These are phyloP conservation scores for Cheilosia impressa DNA, from an alignment of 2,888 invertebrate species.

Conservation along the genomic window DNA sequence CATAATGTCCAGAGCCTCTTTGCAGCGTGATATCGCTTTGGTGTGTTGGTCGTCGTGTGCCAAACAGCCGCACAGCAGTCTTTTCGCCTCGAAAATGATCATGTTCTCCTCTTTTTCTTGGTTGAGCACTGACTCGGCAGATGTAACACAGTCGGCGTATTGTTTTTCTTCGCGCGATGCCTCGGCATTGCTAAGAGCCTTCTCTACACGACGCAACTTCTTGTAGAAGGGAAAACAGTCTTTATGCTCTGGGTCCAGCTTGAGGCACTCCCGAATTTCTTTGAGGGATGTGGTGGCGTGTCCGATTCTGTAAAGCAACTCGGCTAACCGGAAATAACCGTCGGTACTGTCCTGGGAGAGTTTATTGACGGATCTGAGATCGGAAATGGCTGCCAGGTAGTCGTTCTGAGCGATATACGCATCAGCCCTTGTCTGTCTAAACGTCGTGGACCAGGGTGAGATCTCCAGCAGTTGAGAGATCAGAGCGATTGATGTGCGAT, in stretches of 20 bases:
- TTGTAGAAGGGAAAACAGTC: conserved; percentile 98
- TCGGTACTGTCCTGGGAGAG: conserved; percentile 95
- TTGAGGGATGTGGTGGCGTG: conserved; percentile 95
- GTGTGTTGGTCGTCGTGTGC: conserved; percentile 87
- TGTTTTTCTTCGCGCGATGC: conserved; percentile 86
- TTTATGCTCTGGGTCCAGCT: conserved; percentile 98
- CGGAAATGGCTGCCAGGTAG: conserved; percentile 93
- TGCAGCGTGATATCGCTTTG: conserved; percentile 91
- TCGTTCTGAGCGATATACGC: conserved; percentile 92
- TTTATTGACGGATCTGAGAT: conserved; percentile 95
- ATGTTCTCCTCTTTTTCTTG: conserved; percentile 89
- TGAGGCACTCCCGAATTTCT: conserved; percentile 98
- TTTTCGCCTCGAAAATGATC: conserved; percentile 90
- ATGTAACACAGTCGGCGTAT: conserved; percentile 88
- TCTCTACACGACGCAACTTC: conserved; percentile 96
- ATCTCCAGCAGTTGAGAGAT: conserved; percentile 89
- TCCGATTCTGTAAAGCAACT: conserved; percentile 94
- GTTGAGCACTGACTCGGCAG: conserved; percentile 88
- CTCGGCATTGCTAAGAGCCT: conserved; percentile 88
- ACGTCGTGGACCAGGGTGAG: conserved; percentile 94
- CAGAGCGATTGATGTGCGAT: conserved; percentile 86
- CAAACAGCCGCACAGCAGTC: conserved; percentile 92
- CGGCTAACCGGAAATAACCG: conserved; percentile 88
- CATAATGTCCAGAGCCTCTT: conserved; percentile 90
- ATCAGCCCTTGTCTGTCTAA: conserved; percentile 94